phyloP scores from a whole-genome alignment of 2,113 vertebrate species.

The Saguinus midas region DNA sequence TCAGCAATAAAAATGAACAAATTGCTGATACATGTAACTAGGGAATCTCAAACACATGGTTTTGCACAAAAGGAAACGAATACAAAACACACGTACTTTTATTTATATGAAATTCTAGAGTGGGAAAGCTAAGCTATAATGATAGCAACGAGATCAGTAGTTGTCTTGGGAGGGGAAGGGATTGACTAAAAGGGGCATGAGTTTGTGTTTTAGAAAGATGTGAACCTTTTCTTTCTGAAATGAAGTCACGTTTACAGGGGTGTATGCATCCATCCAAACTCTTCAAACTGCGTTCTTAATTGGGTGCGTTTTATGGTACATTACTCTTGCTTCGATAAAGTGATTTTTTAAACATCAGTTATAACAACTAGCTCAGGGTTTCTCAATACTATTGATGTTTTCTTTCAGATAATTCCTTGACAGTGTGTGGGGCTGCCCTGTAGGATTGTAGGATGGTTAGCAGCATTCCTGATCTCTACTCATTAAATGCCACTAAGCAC shows the following conservation, averaged over 20 bases:
- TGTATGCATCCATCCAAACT: background rate
- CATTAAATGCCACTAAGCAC: background rate
- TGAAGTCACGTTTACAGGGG: accelerated
- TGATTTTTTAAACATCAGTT: background rate
- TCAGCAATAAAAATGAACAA: background rate
- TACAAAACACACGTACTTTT: background rate
- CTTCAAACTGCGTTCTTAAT: background rate
- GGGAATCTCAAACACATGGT: background rate
- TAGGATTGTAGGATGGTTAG: background rate
- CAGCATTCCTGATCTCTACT: background rate
- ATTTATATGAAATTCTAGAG: background rate
- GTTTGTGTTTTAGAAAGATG: background rate
- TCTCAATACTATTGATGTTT: background rate
- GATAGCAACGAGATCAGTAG: accelerated
- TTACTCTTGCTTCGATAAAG: background rate
- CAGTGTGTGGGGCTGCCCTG: too few species aligned
- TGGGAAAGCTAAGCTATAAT: too few species aligned
- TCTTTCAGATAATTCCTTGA: too few species aligned
- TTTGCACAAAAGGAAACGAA: background rate
- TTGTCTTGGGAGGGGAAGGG: background rate
- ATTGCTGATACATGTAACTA: too few species aligned
- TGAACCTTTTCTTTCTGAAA: background rate
- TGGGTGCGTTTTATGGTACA: background rate
- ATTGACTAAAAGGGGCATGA: background rate
- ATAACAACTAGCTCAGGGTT: background rate